These are phyloP conservation scores for Chrysaora quinquecirrha DNA, from an alignment of 30 jellyfish, hydroid and myxozoan genomes.

Conservation along the genomic window DNA sequence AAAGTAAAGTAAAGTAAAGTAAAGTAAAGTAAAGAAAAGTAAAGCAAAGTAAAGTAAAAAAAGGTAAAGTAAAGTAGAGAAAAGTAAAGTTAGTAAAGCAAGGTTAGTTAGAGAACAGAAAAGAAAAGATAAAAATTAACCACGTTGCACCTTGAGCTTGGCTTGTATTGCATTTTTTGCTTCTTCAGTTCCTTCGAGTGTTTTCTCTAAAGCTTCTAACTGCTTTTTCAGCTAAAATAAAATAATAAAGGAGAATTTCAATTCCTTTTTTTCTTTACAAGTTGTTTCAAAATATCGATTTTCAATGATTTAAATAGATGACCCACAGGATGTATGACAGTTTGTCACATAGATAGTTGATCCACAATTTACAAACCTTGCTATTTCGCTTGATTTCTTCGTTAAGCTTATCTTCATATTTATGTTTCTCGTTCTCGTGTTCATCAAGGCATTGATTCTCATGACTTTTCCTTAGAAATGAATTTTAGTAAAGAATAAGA, in stretches of 20 bases:
- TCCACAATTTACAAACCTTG: slow-evolving; percentile 8
- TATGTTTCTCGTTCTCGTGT: slow-evolving; percentile 24
- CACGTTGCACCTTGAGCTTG: slow-evolving; percentile 9
- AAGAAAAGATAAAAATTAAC: background rate
- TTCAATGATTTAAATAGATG: too few relatives aligned
- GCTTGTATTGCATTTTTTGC: background rate
- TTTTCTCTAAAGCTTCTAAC: background rate
- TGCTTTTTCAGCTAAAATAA: slow-evolving; percentile 7
- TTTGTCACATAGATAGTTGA: background rate
- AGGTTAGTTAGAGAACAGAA: background rate
- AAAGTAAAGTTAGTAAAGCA: too few relatives aligned
- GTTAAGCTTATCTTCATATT: slow-evolving; percentile 11
- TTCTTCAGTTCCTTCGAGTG: background rate
- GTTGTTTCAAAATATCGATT: too few relatives aligned
- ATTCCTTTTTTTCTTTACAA: too few relatives aligned
- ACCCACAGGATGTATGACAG: background rate
- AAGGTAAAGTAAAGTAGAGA: too few relatives aligned
- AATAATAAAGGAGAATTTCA: too few relatives aligned
- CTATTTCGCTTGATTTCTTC: slow-evolving; percentile 9
- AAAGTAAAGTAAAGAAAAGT: too few relatives aligned
- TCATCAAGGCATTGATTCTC: slow-evolving; percentile 8
- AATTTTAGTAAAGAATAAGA: too few relatives aligned
- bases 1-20: too few relatives aligned
- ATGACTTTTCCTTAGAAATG: slow-evolving; percentile 33
- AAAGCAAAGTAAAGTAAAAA: too few relatives aligned